phyloP scores from a whole-genome alignment of 1,140 invertebrate genomes.

The Nomia melanderi region DNA sequence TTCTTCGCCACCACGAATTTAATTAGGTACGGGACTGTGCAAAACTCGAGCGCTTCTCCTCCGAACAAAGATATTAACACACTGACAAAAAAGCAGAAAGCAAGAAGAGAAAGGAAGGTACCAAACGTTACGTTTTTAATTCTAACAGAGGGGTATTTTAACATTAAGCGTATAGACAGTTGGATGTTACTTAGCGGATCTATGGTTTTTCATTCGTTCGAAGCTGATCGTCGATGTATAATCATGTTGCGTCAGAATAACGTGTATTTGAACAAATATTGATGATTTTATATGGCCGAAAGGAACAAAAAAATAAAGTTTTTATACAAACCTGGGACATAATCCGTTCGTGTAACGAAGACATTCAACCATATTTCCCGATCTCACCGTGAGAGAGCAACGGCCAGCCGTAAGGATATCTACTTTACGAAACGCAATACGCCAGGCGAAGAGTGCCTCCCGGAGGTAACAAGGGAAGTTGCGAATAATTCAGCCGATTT shows the following conservation, averaged over 20 bases:
- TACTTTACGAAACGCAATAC: background rate
- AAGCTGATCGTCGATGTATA: conserved; percentile 52
- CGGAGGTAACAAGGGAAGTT: background rate
- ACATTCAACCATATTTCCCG: background rate
- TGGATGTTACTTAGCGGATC: conserved; percentile 31
- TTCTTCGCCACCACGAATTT: background rate
- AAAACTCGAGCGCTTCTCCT: conserved; percentile 16
- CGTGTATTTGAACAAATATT: conserved; percentile 59
- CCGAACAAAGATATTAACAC: conserved; percentile 17
- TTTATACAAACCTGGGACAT: conserved; percentile 55
- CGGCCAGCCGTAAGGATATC: background rate
- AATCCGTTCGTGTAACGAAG: background rate
- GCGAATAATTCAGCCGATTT: background rate
- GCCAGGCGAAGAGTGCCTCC: background rate
- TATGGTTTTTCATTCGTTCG: conserved; percentile 46
- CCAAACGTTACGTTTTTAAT: conserved; percentile 17
- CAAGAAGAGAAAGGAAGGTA: background rate
- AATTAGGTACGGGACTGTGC: conserved; percentile 36
- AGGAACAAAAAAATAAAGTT: conserved; percentile 55
- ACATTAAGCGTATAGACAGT: conserved; percentile 31
- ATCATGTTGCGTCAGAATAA: conserved; percentile 55
- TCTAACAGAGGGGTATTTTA: conserved; percentile 30
- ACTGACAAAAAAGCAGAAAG: no score
- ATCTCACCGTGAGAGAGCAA: background rate
- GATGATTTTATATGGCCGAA: conserved; percentile 64